Conservation (phyloP, 2,888 invertebrate species). For the Cistogaster globosa region DNA sequence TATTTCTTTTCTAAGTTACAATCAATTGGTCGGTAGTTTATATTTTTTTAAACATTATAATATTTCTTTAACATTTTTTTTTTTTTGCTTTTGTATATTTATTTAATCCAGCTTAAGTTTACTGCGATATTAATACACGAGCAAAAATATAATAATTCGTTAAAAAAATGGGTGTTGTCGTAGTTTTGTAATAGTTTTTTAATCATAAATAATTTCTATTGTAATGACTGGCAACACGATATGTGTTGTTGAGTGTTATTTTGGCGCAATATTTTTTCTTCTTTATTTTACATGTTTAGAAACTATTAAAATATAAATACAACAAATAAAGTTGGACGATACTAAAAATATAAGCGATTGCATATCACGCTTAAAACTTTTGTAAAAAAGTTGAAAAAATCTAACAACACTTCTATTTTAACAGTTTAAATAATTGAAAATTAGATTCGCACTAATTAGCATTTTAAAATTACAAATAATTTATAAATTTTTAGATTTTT, state of each 20-base stretch:
- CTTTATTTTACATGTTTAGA: slow-evolving; percentile 34
- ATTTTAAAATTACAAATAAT: too few relatives aligned
- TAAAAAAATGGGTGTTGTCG: slow-evolving; percentile 62
- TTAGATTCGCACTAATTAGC: background rate
- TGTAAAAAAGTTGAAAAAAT: background rate
- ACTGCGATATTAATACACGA: slow-evolving; percentile 13
- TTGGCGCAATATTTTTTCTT: slow-evolving; percentile 12
- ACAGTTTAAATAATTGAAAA: background rate
- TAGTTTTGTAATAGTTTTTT: slow-evolving; percentile 61
- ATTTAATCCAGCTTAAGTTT: slow-evolving; percentile 44
- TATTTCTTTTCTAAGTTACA: slow-evolving; percentile 22
- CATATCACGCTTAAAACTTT: background rate
- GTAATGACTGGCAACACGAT: slow-evolving; percentile 57
- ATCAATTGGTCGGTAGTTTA: slow-evolving; percentile 7
- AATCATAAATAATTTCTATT: slow-evolving; percentile 54
- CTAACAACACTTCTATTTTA: background rate
- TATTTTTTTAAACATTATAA: background rate
- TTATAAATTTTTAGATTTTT: too few relatives aligned
- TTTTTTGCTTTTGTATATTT: slow-evolving; percentile 3
- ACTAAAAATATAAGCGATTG: background rate
- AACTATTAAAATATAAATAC: slow-evolving; percentile 13
- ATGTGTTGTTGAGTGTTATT: slow-evolving; percentile 40
- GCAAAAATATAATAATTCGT: slow-evolving; percentile 23
- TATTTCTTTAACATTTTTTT: background rate
- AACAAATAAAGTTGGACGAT: slow-evolving; percentile 5